phyloP scores from a whole-genome alignment of 2,888 invertebrate species.

The Nymphalis c-album region DNA sequence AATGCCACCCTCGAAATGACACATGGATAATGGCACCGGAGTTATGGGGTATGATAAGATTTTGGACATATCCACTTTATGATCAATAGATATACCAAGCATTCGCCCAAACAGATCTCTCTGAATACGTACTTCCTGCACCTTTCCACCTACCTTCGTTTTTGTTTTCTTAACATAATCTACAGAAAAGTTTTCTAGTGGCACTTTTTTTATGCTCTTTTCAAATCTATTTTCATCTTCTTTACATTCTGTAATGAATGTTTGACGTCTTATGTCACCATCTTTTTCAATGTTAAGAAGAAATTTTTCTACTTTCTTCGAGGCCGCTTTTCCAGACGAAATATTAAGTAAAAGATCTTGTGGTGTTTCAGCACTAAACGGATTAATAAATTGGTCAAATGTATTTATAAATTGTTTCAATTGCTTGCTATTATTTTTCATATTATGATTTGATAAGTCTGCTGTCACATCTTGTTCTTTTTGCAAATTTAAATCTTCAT shows the following conservation, averaged over 20 bases:
- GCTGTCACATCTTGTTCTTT: conserved; percentile 30
- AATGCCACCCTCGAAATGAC: conserved; percentile 44
- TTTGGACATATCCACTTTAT: conserved; percentile 39
- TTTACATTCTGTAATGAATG: conserved; percentile 27
- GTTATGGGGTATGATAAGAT: conserved; percentile 38
- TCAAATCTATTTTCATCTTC: conserved; percentile 24
- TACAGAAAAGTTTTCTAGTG: conserved; percentile 13
- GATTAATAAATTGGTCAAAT: conserved; percentile 38
- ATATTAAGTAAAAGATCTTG: conserved; percentile 39
- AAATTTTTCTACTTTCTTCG: conserved; percentile 31
- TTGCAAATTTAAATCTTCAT: conserved; percentile 20
- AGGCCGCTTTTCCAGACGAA: conserved; percentile 39
- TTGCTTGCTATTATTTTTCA: conserved; percentile 34
- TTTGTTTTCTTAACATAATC: conserved; percentile 23
- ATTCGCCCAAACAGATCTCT: conserved; percentile 38
- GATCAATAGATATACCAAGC: conserved; percentile 40
- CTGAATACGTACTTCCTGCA: conserved; percentile 33
- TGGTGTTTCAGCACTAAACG: conserved; percentile 32
- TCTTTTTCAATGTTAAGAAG: conserved; percentile 29
- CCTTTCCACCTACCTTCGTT: conserved; percentile 28
- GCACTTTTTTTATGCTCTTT: conserved; percentile 21
- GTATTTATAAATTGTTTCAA: conserved; percentile 33
- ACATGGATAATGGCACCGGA: conserved; percentile 41
- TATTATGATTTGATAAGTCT: conserved; percentile 34
- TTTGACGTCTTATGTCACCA: conserved; percentile 21